These are phyloP conservation scores for Seira musarum DNA, from an alignment of 2,888 invertebrate species.

Conservation along the genomic window DNA sequence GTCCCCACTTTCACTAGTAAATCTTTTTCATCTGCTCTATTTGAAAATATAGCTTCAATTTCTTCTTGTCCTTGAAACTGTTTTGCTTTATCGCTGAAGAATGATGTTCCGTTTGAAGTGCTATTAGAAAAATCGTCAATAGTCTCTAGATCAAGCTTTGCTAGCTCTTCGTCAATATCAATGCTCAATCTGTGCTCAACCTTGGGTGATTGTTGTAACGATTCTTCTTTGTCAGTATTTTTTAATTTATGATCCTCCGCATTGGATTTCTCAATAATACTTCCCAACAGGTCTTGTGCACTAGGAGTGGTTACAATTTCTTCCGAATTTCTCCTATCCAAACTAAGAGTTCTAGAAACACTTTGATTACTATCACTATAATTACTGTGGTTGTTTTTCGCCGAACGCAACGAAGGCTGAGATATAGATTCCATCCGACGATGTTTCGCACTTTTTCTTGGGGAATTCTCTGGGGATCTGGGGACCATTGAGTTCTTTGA, in stretches of 20 bases:
- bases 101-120: background rate
- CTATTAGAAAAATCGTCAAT: slow-evolving; percentile 58
- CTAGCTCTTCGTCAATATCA: slow-evolving; percentile 67
- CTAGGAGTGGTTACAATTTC: background rate
- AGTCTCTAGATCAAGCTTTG: slow-evolving; percentile 65
- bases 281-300: slow-evolving; percentile 39
- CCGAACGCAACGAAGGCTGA: slow-evolving; percentile 21
- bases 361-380: background rate
- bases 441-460: background rate
- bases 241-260: too few relatives aligned
- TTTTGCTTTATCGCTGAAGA: background rate
- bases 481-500: too few relatives aligned
- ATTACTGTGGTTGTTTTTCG: background rate
- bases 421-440: slow-evolving; percentile 44
- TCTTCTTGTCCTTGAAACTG: too few relatives aligned
- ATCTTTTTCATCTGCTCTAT: background rate
- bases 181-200: slow-evolving; percentile 52
- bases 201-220: background rate
- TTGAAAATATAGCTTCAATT: too few relatives aligned
- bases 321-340: slow-evolving; percentile 14
- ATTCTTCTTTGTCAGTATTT: background rate
- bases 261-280: background rate
- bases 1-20: slow-evolving; percentile 1
- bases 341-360: slow-evolving; percentile 39
- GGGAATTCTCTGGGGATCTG: background rate